Base-by-base conservation (phyloP, 2,113 vertebrate genomes). In the Cranoglanis bouderius region DNA sequence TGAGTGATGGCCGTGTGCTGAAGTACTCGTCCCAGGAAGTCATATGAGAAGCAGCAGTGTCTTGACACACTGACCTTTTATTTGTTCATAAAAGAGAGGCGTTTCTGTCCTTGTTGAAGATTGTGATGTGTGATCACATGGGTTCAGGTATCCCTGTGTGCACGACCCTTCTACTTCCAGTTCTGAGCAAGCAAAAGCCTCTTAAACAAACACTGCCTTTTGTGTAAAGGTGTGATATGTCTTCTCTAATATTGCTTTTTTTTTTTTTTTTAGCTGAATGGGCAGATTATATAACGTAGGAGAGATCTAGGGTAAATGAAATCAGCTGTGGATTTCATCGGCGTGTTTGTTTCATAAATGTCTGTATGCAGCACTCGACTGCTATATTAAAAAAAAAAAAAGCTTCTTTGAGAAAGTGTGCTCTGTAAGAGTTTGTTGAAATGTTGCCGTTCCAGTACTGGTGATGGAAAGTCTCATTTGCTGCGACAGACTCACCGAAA, bases 41-140 rank as follows among this genome's bases (percentile, higher is more conserved):
- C 46, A 40, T 38, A 74, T 74, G 19, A 16, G 70, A 32, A 12
- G 32, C 55, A 4, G 2, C 77, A 53, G 21, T 24, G 85, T 78
- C 85, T 70, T 70, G 40, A 80, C 1, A 72, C 19, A 40, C 49
- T 80, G 84, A 88, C 87, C 46, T 49, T 88, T 90, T 88, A 40
- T 85, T 8, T 32, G 40, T 82, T 43, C 86, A 87, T 90, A 63
- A 85, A 88, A 1, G 1, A 82, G 61, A n/a, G 49, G 46, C 3
- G 6, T 19, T 89, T 74, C 35, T 8, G 16, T 32, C 6, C 75
- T 59, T 85, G 21, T 29, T 18, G 43, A 12, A 49, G 43, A 51
- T 19, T 29, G 24, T 13, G 24, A 29, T 51, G 85, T 19, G 32
- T 19, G 75, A 61, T 59, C 35, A 59, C 53, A 29, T 82, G 77